These are phyloP conservation scores for Pelobates cultripes DNA, from an alignment of 2,797 vertebrate genomes.

Conservation along the genomic window DNA sequence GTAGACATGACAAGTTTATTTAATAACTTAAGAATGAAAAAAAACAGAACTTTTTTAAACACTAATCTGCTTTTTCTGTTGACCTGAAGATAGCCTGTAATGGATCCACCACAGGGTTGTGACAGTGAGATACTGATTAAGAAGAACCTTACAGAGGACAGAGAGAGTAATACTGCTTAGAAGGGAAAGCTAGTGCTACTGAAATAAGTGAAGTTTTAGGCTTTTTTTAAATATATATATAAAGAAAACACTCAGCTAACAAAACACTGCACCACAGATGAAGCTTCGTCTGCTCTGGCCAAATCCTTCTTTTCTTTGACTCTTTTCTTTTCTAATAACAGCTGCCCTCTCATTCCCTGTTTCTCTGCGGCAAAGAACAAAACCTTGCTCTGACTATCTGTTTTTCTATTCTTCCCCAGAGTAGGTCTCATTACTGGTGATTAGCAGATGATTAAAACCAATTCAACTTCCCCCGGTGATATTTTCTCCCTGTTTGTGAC, in stretches of 20 bases:
- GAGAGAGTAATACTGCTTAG: neutral
- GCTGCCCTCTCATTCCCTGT: conserved; percentile 83
- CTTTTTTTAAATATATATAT: conserved; percentile 65
- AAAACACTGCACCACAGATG: conserved; percentile 75
- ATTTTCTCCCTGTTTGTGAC: conserved; percentile 83
- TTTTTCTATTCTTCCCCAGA: conserved; percentile 87
- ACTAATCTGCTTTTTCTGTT: too few relatives aligned
- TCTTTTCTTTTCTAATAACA: conserved; percentile 81
- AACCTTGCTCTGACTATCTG: conserved; percentile 84
- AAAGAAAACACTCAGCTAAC: conserved; percentile 80
- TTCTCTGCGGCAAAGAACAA: conserved; percentile 83
- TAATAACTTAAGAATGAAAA: too few relatives aligned
- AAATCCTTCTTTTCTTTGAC: conserved; percentile 81
- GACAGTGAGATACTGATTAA: neutral
- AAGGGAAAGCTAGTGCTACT: conserved; percentile 39
- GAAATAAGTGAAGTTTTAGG: conserved; percentile 75
- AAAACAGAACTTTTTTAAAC: too few relatives aligned
- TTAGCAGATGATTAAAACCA: conserved; percentile 90
- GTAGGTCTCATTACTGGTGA: conserved; percentile 89
- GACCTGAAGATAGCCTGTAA: neutral
- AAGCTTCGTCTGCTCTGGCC: conserved; percentile 80
- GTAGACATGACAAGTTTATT: too few relatives aligned
- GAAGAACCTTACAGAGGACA: conserved; percentile 15
- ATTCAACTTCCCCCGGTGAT: conserved; percentile 87
- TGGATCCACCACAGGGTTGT: conserved; percentile 20